These are phyloP conservation scores for Limnephilus lunatus DNA, from an alignment of 2,888 invertebrate species.

Conservation along the genomic window DNA sequence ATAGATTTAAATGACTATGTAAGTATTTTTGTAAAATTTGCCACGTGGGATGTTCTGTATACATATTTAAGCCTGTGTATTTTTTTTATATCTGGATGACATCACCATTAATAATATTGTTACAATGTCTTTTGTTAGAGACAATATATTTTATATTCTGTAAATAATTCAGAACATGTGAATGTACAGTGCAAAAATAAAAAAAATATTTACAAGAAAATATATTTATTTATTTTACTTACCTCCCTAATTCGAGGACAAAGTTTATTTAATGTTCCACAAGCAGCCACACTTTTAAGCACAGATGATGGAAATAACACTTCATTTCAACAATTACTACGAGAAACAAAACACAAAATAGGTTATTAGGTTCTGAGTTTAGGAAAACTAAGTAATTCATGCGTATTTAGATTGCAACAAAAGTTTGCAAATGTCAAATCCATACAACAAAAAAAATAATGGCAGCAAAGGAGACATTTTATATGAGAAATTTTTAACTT, in stretches of 20 bases:
- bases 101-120: conserved; percentile 31
- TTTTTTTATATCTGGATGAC: conserved; percentile 33
- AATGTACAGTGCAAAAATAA: conserved; percentile 64
- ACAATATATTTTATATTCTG: conserved; percentile 64
- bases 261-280: no score
- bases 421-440: no score
- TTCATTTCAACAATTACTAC: no score
- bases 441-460: no score
- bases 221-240: not conserved
- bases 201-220: conserved; percentile 54
- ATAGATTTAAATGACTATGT: conserved; percentile 47
- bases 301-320: no score
- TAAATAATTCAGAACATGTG: conserved; percentile 61
- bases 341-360: no score
- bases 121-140: conserved; percentile 52
- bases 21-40: conserved; percentile 57
- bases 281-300: no score
- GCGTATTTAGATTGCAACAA: no score
- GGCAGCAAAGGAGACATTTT: no score
- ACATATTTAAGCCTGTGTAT: conserved; percentile 42
- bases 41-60: conserved; percentile 35
- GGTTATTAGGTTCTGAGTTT: no score
- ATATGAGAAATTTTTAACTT: no score
- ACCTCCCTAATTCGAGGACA: not conserved
- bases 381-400: no score